phyloP scores from a whole-genome alignment of 2,113 vertebrate genomes.

The Hepsetus odoe region DNA sequence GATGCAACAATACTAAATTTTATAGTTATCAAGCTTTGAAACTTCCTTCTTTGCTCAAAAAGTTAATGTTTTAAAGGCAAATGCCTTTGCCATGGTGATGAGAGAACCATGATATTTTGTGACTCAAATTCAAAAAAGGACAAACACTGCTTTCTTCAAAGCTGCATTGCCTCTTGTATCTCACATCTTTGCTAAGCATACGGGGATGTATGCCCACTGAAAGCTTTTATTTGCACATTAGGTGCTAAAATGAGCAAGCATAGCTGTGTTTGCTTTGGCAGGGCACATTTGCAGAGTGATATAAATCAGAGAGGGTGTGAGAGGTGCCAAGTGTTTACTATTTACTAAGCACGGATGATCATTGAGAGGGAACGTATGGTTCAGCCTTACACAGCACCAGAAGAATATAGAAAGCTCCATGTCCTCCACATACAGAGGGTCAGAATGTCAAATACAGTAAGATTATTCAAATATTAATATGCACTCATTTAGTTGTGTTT shows the following conservation, averaged over 20 bases:
- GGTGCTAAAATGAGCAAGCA: constrained; percentile 64
- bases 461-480: too few relatives aligned
- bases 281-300: constrained; percentile 60
- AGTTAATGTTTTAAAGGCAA: neutral
- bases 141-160: constrained; percentile 43
- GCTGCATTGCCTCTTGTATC: neutral
- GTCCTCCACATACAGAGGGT: neutral
- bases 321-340: constrained; percentile 15
- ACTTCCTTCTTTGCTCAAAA: neutral
- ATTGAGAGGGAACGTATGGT: constrained; percentile 23
- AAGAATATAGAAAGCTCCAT: neutral
- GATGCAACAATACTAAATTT: too few relatives aligned
- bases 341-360: constrained; percentile 32
- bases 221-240: constrained; percentile 68
- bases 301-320: constrained; percentile 51
- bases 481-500: too few relatives aligned
- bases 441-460: neutral
- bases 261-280: constrained; percentile 67
- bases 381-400: neutral
- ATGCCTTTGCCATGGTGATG: neutral
- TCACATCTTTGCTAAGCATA: constrained; percentile 50
- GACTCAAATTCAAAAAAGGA: neutral
- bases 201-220: constrained; percentile 53
- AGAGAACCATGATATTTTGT: neutral
- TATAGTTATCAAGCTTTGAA: too few relatives aligned